phyloP scores from a whole-genome alignment of 1,140 invertebrate species.

The Andricus grossulariae region DNA sequence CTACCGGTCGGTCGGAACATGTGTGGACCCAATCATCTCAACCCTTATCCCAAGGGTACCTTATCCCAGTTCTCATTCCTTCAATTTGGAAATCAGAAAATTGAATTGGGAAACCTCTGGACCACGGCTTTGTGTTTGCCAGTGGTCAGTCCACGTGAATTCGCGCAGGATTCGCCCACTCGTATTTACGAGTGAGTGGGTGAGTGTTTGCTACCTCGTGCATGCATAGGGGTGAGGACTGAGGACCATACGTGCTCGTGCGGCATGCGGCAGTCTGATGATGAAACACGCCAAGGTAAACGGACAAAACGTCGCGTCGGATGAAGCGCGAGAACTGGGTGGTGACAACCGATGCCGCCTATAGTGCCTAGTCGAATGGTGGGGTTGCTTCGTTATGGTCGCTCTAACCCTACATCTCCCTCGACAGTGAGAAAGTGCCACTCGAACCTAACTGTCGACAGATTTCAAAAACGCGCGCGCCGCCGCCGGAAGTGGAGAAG shows the following conservation, averaged over 20 bases:
- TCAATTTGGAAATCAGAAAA: not conserved
- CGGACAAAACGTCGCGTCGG: constrained; percentile 19
- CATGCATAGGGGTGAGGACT: not conserved
- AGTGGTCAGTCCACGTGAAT: too few species aligned
- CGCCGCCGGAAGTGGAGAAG: constrained; percentile 3
- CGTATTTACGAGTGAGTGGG: not conserved
- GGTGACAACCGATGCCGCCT: constrained; percentile 17
- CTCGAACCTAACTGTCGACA: constrained; percentile 27
- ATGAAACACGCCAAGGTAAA: constrained; percentile 23
- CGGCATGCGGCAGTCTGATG: constrained; percentile 20
- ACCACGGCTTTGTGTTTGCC: not conserved
- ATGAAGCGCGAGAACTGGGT: constrained; percentile 26
- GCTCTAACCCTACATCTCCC: constrained; percentile 25
- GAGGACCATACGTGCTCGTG: not conserved
- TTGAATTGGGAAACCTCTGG: not conserved
- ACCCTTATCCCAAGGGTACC: not conserved
- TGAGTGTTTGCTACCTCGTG: not conserved
- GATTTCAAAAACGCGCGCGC: constrained; percentile 1
- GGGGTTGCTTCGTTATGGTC: constrained; percentile 27
- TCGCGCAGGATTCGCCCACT: too few species aligned
- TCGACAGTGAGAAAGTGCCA: constrained; percentile 29
- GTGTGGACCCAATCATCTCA: not conserved
- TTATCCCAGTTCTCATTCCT: not conserved
- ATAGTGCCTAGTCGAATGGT: constrained; percentile 19
- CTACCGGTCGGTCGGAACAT: not conserved